These are phyloP conservation scores for Colletes gigas DNA, from an alignment of 1,140 invertebrate genomes.

Conservation along the genomic window DNA sequence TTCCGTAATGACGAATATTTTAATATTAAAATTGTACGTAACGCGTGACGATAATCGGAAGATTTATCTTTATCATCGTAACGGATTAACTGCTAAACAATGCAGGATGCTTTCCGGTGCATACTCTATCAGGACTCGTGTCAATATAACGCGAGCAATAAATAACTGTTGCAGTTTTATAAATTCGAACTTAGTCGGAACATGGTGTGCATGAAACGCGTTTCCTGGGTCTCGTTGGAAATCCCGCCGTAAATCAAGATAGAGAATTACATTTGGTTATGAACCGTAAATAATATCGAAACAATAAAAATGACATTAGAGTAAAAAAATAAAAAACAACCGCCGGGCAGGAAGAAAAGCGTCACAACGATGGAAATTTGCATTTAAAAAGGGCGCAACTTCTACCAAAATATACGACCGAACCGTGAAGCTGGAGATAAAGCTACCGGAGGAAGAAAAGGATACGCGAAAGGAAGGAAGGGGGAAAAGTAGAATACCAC, in stretches of 20 bases:
- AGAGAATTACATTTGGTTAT: slow-evolving; percentile 14
- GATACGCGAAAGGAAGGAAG: not conserved
- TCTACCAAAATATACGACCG: slow-evolving; percentile 53
- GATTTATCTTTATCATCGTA: too few relatives aligned
- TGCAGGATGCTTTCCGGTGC: not conserved
- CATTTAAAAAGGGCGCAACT: slow-evolving; percentile 61
- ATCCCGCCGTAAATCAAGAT: slow-evolving; percentile 26
- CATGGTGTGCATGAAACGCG: not conserved
- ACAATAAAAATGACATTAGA: slow-evolving; percentile 41
- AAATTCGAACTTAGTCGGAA: slow-evolving; percentile 1
- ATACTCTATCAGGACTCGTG: not conserved
- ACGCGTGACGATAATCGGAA: too few relatives aligned
- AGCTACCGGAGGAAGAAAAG: slow-evolving; percentile 27
- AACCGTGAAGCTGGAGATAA: slow-evolving; percentile 38
- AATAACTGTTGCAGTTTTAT: not conserved
- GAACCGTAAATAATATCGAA: slow-evolving; percentile 35
- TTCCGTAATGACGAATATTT: too few relatives aligned
- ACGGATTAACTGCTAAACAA: too few relatives aligned
- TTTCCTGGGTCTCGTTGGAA: slow-evolving; percentile 5
- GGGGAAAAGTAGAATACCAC: not conserved
- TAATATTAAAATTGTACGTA: too few relatives aligned
- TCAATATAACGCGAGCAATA: not conserved
- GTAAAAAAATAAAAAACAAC: slow-evolving; percentile 29
- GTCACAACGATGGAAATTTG: slow-evolving; percentile 52
- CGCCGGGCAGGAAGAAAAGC: slow-evolving; percentile 23